A percentile compares a stretch with the other conserved stretches of the same genome.
These are phyloP conservation scores for Arothron firmamentum DNA, from an alignment of 2,113 vertebrate species.

Conservation along the genomic window DNA sequence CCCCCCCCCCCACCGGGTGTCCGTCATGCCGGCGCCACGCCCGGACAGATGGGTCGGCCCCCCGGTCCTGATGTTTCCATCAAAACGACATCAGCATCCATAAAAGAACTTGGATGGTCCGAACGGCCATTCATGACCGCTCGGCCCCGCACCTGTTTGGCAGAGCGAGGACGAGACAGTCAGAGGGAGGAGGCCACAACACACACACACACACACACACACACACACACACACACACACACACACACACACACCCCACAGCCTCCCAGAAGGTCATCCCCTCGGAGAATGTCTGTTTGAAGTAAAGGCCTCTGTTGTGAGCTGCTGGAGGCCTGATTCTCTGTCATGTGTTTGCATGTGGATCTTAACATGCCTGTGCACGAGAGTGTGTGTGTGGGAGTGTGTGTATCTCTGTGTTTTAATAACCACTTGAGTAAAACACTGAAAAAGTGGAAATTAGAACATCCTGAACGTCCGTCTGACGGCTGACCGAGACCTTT, in stretches of 20 bases:
- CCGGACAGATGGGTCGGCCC: constrained; percentile 47
- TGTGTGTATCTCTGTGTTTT: not conserved
- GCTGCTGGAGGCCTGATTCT: constrained; percentile 49
- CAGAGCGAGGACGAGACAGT: not conserved
- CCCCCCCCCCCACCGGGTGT: too few species aligned
- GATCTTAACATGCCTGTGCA: not conserved
- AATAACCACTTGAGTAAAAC: not conserved
- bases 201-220: constrained; percentile 10
- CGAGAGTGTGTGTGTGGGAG: not conserved
- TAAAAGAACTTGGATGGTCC: constrained; percentile 41
- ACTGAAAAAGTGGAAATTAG: too few species aligned
- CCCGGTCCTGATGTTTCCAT: constrained; percentile 48
- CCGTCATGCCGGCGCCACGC: constrained; percentile 3
- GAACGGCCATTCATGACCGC: constrained; percentile 44
- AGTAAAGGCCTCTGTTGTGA: constrained; percentile 48
- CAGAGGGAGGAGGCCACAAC: not conserved
- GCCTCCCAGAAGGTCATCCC: constrained; percentile 64
- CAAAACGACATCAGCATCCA: constrained; percentile 46
- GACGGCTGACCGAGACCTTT: too few species aligned
- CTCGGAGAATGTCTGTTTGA: constrained; percentile 61
- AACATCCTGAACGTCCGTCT: too few species aligned
- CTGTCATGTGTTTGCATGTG: constrained; percentile 26
- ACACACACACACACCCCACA: constrained; percentile 44
- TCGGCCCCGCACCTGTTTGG: constrained; percentile 46
- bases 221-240: constrained; percentile 19